These are phyloP conservation scores for Kryptolebias marmoratus DNA, from an alignment of 2,113 vertebrate species.

Conservation along the genomic window DNA sequence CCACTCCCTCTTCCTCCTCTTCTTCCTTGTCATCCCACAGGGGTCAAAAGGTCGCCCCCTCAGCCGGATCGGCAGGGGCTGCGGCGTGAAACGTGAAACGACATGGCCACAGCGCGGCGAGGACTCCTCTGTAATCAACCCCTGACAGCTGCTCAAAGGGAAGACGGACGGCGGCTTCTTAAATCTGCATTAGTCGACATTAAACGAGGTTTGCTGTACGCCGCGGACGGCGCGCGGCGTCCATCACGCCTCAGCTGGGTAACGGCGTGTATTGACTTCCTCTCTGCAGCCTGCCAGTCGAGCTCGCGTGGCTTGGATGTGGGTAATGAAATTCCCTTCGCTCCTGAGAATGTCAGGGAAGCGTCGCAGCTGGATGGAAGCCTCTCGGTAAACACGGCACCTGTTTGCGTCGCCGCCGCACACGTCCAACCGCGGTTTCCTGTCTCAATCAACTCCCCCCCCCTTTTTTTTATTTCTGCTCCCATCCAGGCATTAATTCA, in stretches of 20 bases:
- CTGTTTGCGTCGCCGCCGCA: conserved; percentile 57
- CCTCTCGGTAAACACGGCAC: conserved; percentile 58
- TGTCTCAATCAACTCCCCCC: conserved; percentile 50
- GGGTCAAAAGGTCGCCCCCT: conserved; percentile 44
- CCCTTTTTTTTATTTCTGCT: background rate
- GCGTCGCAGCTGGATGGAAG: conserved; percentile 35
- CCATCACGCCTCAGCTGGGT: conserved; percentile 65
- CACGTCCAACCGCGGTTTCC: conserved; percentile 36
- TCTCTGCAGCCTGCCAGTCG: conserved; percentile 53
- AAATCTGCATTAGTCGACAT: conserved; percentile 77
- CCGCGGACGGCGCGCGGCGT: conserved; percentile 39
- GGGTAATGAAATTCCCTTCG: conserved; percentile 71
- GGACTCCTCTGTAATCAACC: conserved; percentile 61
- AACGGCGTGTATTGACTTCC: conserved; percentile 77
- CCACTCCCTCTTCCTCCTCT: conserved; percentile 30
- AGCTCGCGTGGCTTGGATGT: conserved; percentile 69
- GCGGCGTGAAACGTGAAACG: conserved; percentile 56
- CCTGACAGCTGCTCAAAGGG: conserved; percentile 63
- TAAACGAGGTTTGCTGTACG: conserved; percentile 74
- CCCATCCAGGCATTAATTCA: conserved; percentile 55
- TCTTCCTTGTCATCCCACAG: conserved; percentile 30
- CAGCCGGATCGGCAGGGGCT: conserved; percentile 23
- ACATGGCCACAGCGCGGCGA: background rate
- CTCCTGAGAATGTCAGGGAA: conserved; percentile 63
- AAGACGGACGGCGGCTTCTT: conserved; percentile 67